Evolutionary conservation across 2,888 invertebrate genomes (phyloP), one percentile per base, ranked within the genome.

Genomic region (Epirrhoe alternata): DNA sequence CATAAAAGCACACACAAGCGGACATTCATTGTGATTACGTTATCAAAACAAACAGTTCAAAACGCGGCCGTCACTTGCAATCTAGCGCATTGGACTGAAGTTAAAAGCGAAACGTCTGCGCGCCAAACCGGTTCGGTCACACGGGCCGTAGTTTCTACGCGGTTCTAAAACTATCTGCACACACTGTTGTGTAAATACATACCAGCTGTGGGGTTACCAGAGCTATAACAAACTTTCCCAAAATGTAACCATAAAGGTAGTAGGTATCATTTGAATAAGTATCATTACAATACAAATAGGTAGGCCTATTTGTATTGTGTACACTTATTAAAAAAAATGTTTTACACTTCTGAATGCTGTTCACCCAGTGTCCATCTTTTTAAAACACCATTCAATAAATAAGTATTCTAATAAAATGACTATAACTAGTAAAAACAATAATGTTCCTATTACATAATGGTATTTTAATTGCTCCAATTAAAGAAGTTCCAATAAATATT

Each of bases 1-100:
- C 83, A 86, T 65, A 88, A 75, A 50, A 88, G 75, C 72, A 78
- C 79, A 76, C 80, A 83, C 74, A 79, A 79, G 42, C 75, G 72
- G 45, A 76, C 73, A 68, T 77, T 76, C 87, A 87, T 88, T 68
- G 56, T 79, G 72, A 69, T 65, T 72, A 62, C 72, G 65, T 55
- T 66, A 66, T 75, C 62, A 63, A 63, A 61, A 69, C 57, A 61
- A 69, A 63, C 64, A 73, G 71, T 63, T 63, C 68, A 58, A 69
- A 62, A 75, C 72, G 70, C 77, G 73, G 70, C 74, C 69, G 66
- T 53, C 58, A 47, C 59, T 24, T 17, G 56, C 73, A 78, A 82
- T 82, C 82, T 66, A 75, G 80, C 84, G 84, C 84, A 82, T 75
- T 67, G 47, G 66, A 81, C 78, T 80, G 73, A 77, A 77, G 70